A percentile compares a stretch with the other conserved stretches of the same genome.
Evolutionary conservation across 1,140 invertebrate genomes (phyloP).

Genomic region (Caenorhabditis remanei): DNA sequence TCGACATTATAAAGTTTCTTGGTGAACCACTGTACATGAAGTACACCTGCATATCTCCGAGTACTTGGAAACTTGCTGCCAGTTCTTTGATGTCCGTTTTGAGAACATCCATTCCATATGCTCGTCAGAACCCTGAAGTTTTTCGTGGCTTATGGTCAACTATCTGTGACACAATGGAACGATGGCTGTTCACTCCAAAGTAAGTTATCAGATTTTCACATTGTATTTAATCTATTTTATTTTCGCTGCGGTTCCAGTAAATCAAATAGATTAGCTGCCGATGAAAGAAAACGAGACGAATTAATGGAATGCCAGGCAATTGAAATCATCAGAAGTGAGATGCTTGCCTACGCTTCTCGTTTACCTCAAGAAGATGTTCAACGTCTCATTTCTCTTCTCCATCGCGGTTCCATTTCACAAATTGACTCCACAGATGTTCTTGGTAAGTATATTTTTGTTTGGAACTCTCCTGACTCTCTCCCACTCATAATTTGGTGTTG

Average conservation of each 20-base stretch:
- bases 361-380: conserved; percentile 89
- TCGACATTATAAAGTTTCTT: conserved; percentile 72
- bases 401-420: conserved; percentile 88
- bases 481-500: conserved; percentile 18
- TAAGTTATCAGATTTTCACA: conserved; percentile 65
- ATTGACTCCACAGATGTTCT: conserved; percentile 75
- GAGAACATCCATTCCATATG: conserved; percentile 88
- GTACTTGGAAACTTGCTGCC: conserved; percentile 89
- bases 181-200: conserved; percentile 88
- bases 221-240: conserved; percentile 7
- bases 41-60: conserved; percentile 86
- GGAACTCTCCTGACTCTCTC: conserved; percentile 3
- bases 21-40: conserved; percentile 84
- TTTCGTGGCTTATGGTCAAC: conserved; percentile 84
- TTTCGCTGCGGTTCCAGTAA: conserved; percentile 57
- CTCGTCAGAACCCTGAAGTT: conserved; percentile 83
- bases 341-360: conserved; percentile 85
- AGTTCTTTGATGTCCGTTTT: conserved; percentile 86
- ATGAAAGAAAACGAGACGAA: conserved; percentile 75
- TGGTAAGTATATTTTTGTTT: conserved; percentile 66
- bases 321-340: conserved; percentile 87
- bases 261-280: conserved; percentile 68
- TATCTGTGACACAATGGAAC: conserved; percentile 87
- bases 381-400: conserved; percentile 89
- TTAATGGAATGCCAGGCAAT: conserved; percentile 83